phyloP scores from a whole-genome alignment of 2,113 vertebrate species.

The Pampusana beccarii region DNA sequence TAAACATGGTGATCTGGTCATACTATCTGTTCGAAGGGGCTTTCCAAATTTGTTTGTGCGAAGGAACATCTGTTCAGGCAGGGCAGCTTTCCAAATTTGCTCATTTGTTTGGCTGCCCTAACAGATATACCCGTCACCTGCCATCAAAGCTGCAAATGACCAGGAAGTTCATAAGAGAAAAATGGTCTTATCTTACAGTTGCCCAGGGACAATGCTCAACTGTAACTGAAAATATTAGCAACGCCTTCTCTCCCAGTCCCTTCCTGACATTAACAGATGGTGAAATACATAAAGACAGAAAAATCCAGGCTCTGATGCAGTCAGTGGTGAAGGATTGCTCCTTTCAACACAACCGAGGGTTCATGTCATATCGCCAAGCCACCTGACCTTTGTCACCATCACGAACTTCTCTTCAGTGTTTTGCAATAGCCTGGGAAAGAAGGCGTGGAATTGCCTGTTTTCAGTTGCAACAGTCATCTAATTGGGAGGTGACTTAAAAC shows the following conservation, averaged over 20 bases:
- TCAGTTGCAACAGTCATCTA: background rate
- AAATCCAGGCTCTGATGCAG: background rate
- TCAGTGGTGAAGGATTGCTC: background rate
- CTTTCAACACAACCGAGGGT: background rate
- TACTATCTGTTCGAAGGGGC: background rate
- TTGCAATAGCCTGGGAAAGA: background rate
- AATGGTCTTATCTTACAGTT: background rate
- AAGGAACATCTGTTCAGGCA: background rate
- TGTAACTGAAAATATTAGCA: background rate
- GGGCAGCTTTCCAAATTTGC: background rate
- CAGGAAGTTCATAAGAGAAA: background rate
- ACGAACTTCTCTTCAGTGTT: background rate
- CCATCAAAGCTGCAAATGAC: background rate
- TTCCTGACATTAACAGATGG: background rate
- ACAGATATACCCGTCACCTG: background rate
- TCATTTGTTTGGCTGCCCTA: background rate
- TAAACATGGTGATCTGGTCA: background rate
- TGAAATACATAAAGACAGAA: background rate
- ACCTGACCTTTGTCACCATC: background rate
- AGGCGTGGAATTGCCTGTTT: background rate
- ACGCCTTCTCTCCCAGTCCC: background rate
- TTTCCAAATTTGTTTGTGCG: background rate
- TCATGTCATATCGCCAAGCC: background rate
- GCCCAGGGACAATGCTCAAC: background rate
- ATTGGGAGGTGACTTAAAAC: background rate